phyloP scores from a whole-genome alignment of 2,888 invertebrate genomes.

The Lasioglossum morio region DNA sequence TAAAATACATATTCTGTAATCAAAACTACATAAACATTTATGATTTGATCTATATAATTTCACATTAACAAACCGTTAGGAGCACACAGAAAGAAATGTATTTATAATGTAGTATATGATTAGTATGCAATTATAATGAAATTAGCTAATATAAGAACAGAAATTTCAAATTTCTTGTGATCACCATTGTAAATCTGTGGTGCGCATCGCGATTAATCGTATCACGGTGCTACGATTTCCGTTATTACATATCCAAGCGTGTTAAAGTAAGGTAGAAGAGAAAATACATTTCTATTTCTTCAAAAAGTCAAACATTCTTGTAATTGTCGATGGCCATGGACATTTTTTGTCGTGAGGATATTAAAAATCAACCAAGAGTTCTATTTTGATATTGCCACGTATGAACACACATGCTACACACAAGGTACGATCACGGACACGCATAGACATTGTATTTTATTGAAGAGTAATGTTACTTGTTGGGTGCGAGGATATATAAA shows the following conservation, averaged over 20 bases:
- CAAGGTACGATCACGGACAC: constrained; percentile 61
- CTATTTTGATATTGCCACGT: constrained; percentile 32
- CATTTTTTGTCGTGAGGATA: constrained; percentile 22
- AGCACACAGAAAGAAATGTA: neutral
- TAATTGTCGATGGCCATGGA: neutral
- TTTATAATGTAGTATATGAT: neutral
- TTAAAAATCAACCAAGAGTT: constrained; percentile 25
- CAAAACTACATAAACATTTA: neutral
- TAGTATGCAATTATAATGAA: neutral
- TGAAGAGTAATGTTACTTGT: constrained; percentile 69
- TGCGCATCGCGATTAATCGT: constrained; percentile 56
- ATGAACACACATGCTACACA: constrained; percentile 49
- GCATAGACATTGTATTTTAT: constrained; percentile 75
- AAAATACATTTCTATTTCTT: constrained; percentile 43
- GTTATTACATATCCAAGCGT: constrained; percentile 51
- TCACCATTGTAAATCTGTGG: constrained; percentile 17
- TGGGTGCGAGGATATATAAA: constrained; percentile 77
- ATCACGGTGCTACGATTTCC: constrained; percentile 62
- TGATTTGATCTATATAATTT: neutral
- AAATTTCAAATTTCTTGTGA: constrained; percentile 10
- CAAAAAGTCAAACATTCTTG: constrained; percentile 16
- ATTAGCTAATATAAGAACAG: neutral
- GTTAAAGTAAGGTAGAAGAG: constrained; percentile 42
- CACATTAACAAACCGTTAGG: neutral
- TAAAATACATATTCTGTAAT: neutral